A percentile compares a stretch with the other conserved stretches of the same genome.
These are phyloP conservation scores for Chrysocyon brachyurus DNA, from an alignment of 2,797 vertebrate species.

Conservation along the genomic window DNA sequence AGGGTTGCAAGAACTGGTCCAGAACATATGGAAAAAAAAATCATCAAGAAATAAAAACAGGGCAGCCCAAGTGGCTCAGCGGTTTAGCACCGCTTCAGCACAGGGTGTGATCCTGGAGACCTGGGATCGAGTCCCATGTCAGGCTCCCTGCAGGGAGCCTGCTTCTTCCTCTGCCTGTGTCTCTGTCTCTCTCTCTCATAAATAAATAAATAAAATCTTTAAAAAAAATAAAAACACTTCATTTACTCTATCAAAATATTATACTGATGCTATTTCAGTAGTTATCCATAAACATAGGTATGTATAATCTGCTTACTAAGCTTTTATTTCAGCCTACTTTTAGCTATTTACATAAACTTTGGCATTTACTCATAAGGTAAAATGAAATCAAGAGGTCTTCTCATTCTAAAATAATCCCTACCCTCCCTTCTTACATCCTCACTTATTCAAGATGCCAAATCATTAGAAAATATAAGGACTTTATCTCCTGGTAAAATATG, in stretches of 20 bases:
- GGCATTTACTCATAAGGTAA: neutral
- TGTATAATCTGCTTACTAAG: neutral
- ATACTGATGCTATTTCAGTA: neutral
- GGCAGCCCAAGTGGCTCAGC: no score
- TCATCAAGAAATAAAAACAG: neutral
- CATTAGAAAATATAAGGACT: neutral
- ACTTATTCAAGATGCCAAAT: neutral
- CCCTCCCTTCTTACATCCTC: neutral
- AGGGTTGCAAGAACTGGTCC: neutral
- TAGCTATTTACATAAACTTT: neutral
- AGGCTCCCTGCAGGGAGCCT: no score
- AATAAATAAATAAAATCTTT: no score
- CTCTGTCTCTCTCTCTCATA: no score
- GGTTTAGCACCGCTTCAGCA: no score
- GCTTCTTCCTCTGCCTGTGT: no score
- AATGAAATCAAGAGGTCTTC: neutral
- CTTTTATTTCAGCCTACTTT: neutral
- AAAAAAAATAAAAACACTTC: neutral
- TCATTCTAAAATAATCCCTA: neutral
- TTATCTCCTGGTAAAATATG: neutral
- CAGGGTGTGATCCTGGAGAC: no score
- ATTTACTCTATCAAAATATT: neutral
- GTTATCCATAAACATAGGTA: neutral
- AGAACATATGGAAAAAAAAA: neutral
- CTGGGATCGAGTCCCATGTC: no score